phyloP scores from a whole-genome alignment of 1,140 invertebrate species.

The Steinernema feltiae region DNA sequence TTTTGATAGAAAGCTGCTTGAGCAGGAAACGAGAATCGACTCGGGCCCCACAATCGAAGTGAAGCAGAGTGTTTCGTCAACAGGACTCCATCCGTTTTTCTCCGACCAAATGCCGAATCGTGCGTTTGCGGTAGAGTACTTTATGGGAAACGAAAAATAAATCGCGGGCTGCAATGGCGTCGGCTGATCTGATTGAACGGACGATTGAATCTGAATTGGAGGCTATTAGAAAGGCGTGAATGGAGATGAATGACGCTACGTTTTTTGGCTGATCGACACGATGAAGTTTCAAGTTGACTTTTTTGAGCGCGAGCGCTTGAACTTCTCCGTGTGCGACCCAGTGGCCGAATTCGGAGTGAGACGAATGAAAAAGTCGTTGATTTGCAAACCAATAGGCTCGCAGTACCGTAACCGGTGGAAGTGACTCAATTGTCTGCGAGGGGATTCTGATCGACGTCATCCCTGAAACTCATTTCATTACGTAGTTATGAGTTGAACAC shows the following conservation, averaged over 20 bases:
- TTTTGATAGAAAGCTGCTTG: neutral
- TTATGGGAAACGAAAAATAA: constrained; percentile 9
- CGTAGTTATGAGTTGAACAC: neutral
- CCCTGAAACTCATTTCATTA: neutral
- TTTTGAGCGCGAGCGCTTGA: neutral
- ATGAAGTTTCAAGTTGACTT: constrained; percentile 9
- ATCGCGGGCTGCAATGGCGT: neutral
- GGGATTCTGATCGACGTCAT: neutral
- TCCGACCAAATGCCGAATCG: constrained; percentile 1
- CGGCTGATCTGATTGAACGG: neutral
- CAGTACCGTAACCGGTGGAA: neutral
- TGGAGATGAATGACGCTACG: constrained; percentile 6
- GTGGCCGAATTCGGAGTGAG: neutral
- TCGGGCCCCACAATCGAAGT: neutral
- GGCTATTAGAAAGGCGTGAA: constrained; percentile 8
- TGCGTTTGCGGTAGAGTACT: neutral
- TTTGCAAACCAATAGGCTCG: neutral
- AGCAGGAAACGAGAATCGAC: neutral
- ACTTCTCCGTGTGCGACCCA: constrained; percentile 7
- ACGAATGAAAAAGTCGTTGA: neutral
- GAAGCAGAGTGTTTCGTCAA: constrained; percentile 5
- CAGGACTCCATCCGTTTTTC: neutral
- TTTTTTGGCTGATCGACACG: neutral
- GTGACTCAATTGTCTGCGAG: neutral
- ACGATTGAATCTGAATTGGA: constrained; percentile 1